Evolutionary conservation across 23 tunicate species (phyloP).

Genomic region (Trididemnum clinides): DNA sequence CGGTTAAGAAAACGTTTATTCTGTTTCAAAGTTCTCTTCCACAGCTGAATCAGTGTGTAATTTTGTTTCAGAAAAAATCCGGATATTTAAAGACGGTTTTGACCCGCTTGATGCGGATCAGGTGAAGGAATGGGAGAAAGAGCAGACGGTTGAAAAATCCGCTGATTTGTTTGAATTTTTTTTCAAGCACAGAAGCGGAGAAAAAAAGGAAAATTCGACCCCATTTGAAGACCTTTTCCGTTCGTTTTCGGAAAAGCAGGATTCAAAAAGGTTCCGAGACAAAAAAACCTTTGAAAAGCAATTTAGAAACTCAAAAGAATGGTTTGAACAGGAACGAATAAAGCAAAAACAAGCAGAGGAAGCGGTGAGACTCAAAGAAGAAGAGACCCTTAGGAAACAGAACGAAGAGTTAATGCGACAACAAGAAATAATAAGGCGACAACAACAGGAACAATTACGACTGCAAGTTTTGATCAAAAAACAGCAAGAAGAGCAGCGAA

Average conservation of each 20-base stretch:
- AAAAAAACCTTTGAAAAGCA: constrained; percentile 40
- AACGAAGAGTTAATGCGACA: not conserved
- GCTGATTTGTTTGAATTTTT: constrained; percentile 60
- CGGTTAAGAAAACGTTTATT: no score
- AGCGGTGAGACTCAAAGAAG: not conserved
- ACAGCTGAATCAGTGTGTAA: no score
- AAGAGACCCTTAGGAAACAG: not conserved
- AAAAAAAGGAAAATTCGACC: constrained; percentile 12
- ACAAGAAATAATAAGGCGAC: not conserved
- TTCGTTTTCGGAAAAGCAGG: constrained; percentile 1
- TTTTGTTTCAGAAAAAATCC: constrained; percentile 46
- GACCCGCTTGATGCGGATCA: constrained; percentile 85
- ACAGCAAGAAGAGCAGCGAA: constrained; percentile 9
- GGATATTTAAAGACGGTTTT: constrained; percentile 73
- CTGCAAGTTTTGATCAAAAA: not conserved
- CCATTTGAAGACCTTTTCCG: constrained; percentile 61
- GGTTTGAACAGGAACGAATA: not conserved
- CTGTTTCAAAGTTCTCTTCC: no score
- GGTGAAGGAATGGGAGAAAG: constrained; percentile 78
- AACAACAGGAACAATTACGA: not conserved
- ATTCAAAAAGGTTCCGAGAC: constrained; percentile 1
- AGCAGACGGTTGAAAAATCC: constrained; percentile 16
- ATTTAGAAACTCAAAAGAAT: constrained; percentile 11
- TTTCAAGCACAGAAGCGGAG: constrained; percentile 37
- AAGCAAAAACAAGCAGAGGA: not conserved